Evolutionary conservation across 1,140 invertebrate species (phyloP).

Genomic region (Drosophila rufa): DNA sequence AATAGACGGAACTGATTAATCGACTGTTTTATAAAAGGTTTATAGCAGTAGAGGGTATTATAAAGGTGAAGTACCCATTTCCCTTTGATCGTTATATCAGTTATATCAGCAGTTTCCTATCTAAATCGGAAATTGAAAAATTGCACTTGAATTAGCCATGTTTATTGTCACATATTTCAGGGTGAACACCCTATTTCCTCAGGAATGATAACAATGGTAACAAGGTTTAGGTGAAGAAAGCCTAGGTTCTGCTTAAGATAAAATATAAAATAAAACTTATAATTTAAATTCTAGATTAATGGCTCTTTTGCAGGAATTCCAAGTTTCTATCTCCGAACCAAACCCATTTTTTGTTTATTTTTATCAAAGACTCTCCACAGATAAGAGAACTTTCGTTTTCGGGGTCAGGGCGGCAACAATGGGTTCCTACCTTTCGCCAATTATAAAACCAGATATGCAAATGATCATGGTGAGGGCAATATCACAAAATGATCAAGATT

Average conservation of each 20-base stretch:
- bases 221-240: not conserved
- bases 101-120: not conserved
- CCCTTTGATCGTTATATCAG: too few species aligned
- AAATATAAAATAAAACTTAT: not conserved
- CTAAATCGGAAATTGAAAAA: slow-evolving; percentile 8
- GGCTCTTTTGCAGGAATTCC: slow-evolving; percentile 1
- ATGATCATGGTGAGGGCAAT: slow-evolving; percentile 86
- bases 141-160: not conserved
- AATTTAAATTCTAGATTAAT: slow-evolving; percentile 3
- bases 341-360: not conserved
- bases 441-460: slow-evolving; percentile 88
- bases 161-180: not conserved
- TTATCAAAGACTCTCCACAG: slow-evolving; percentile 10
- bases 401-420: slow-evolving; percentile 8
- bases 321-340: not conserved
- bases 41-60: not conserved
- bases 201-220: too few species aligned
- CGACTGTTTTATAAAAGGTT: not conserved
- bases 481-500: slow-evolving; percentile 37
- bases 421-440: slow-evolving; percentile 87
- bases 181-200: not conserved
- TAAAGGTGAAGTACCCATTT: not conserved
- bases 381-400: slow-evolving; percentile 65
- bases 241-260: not conserved
- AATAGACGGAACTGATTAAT: not conserved